These are phyloP conservation scores for Cactoblastis cactorum DNA, from an alignment of 2,888 invertebrate species.

Conservation along the genomic window DNA sequence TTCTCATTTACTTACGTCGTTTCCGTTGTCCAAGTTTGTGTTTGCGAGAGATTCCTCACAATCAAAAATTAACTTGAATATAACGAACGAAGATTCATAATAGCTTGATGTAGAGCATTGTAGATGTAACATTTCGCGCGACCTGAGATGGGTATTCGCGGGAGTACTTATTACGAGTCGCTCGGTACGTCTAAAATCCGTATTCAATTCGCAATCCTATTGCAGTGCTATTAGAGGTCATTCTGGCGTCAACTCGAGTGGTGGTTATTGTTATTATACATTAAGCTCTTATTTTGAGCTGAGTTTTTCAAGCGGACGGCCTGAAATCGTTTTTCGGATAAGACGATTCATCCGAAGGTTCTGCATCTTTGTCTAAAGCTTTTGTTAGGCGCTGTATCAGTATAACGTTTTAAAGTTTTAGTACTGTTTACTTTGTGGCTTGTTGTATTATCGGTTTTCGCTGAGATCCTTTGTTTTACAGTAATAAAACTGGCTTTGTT, in stretches of 20 bases:
- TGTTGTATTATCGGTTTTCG: neutral
- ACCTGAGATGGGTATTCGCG: slow-evolving; percentile 35
- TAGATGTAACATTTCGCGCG: slow-evolving; percentile 37
- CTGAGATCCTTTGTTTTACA: neutral
- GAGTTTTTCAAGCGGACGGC: slow-evolving; percentile 27
- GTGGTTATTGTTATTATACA: slow-evolving; percentile 26
- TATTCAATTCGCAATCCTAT: slow-evolving; percentile 38
- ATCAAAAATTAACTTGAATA: slow-evolving; percentile 39
- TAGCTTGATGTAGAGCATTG: slow-evolving; percentile 32
- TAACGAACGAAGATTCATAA: slow-evolving; percentile 40
- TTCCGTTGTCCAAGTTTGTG: slow-evolving; percentile 20
- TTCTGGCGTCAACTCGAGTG: slow-evolving; percentile 28
- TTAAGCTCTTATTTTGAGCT: slow-evolving; percentile 15
- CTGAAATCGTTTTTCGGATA: slow-evolving; percentile 48
- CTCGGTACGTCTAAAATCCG: slow-evolving; percentile 24
- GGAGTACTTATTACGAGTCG: slow-evolving; percentile 40
- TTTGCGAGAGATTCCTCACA: slow-evolving; percentile 24
- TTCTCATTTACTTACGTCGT: slow-evolving; percentile 29
- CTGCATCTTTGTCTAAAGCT: slow-evolving; percentile 36
- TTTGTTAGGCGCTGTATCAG: slow-evolving; percentile 27
- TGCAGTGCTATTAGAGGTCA: slow-evolving; percentile 27
- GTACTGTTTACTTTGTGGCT: slow-evolving; percentile 11
- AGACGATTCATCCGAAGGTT: slow-evolving; percentile 41
- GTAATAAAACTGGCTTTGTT: neutral
- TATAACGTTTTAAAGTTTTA: slow-evolving; percentile 14